Evolutionary conservation across 2,888 invertebrate species (phyloP), one percentile per base, ranked within the genome.

Genomic region (Slavum lentiscoides): DNA sequence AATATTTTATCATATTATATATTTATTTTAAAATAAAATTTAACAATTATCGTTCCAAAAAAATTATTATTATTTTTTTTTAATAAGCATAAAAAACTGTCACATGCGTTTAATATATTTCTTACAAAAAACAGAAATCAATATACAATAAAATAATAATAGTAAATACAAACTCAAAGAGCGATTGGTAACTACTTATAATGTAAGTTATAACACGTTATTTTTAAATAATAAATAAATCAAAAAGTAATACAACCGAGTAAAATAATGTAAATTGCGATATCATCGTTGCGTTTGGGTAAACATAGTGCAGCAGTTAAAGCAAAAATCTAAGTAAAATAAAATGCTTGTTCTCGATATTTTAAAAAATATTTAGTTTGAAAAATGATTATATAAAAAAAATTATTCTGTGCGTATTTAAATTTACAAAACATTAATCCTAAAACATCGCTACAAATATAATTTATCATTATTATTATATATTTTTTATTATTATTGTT

Each of bases 111-210:
- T 69, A n/a, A 37, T 43, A 49, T 74, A 64, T 62, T 9, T 37
- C 43, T 76, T 58, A 67, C 15, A 39, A 69, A 62, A 77, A 49
- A 49, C n/a, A 30, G 69, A 76, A 61, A 69, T 77, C n/a, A 70
- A 39, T 64, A 64, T 77, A 80, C 53, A 70, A 72, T 80, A 70
- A 80, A 80, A 80, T 70, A 80, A 80, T 64, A 80, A 80, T 80
- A 80, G 77, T 80, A 80, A 80, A 80, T 80, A 80, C 70, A 17
- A 80, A 80, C 77, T 80, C 77, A 80, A 72, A 70, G 77, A 80
- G 77, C 39, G 39, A 70, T 70, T 80, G 77, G 77, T 80, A 80
- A 80, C 77, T 70, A 80, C 49, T 70, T 77, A 77, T 53, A 77
- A 77, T 80, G 70, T 13, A 13, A 49, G 11, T 49, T 49, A 70